phyloP scores from a whole-genome alignment of 2,888 invertebrate genomes.

The Caradrina kadenii region DNA sequence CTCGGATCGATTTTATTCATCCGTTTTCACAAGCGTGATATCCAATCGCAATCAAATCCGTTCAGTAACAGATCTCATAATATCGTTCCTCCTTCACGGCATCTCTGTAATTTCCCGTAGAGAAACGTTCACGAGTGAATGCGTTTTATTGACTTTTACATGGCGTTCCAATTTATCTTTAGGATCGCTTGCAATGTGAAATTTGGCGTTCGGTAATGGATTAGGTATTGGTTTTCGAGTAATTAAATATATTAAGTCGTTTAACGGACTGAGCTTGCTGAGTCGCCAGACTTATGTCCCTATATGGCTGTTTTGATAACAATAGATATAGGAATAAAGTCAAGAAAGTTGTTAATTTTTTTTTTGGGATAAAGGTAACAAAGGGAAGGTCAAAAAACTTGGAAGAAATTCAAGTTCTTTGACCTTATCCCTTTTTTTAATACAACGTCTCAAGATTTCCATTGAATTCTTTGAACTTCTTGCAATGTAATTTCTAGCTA shows the following conservation, averaged over 20 bases:
- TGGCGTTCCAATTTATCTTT: conserved; percentile 23
- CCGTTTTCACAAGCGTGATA: conserved; percentile 12
- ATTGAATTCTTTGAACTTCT: conserved; percentile 20
- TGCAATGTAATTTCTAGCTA: conserved; percentile 14
- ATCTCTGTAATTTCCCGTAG: conserved; percentile 36
- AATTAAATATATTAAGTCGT: conserved; percentile 7
- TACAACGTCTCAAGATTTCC: background rate
- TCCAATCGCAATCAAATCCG: conserved; percentile 19
- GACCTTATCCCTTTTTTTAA: conserved; percentile 1
- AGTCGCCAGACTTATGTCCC: too few relatives aligned
- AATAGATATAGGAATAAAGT: too few relatives aligned
- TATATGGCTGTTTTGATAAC: too few relatives aligned
- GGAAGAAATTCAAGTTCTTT: conserved; percentile 3
- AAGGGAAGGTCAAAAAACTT: too few relatives aligned
- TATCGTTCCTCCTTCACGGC: conserved; percentile 11
- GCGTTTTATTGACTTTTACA: conserved; percentile 51
- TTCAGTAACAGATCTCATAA: conserved; percentile 15
- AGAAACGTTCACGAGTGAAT: conserved; percentile 36
- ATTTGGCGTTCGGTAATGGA: conserved; percentile 28
- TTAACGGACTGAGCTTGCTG: background rate
- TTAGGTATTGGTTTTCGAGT: conserved; percentile 10
- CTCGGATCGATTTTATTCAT: conserved; percentile 7
- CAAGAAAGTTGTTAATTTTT: too few relatives aligned
- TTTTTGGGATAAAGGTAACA: background rate
- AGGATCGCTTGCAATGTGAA: conserved; percentile 15